Evolutionary conservation across 2,888 invertebrate genomes (phyloP).

Genomic region (Carcina quercana): DNA sequence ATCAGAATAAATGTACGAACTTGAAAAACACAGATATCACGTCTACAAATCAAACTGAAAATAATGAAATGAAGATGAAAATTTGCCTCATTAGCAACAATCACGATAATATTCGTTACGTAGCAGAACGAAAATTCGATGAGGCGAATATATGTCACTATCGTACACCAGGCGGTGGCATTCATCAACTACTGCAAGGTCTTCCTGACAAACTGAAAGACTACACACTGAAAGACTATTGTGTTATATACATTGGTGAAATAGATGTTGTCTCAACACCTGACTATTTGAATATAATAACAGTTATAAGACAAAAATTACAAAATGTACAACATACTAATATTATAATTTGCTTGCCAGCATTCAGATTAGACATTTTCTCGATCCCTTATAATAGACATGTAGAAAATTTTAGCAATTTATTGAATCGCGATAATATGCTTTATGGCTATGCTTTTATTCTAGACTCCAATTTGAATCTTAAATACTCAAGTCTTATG

Average conservation of each 20-base stretch:
- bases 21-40: no score
- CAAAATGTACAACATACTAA: neutral
- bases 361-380: neutral
- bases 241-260: constrained; percentile 2
- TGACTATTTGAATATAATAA: neutral
- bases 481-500: neutral
- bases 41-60: no score
- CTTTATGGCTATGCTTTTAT: constrained; percentile 5
- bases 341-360: neutral
- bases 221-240: constrained; percentile 1
- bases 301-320: neutral
- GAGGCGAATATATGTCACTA: constrained; percentile 1
- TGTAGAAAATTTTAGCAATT: constrained; percentile 14
- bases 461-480: constrained; percentile 5
- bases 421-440: constrained; percentile 10
- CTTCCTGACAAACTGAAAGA: neutral
- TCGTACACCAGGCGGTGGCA: neutral
- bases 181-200: neutral
- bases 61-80: no score
- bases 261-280: neutral
- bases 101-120: neutral
- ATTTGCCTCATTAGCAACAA: neutral
- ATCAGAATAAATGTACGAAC: no score
- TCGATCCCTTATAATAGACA: neutral
- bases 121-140: neutral